Evolutionary conservation across 1,140 invertebrate species (phyloP).

Genomic region (Teleopsis dalmanni): DNA sequence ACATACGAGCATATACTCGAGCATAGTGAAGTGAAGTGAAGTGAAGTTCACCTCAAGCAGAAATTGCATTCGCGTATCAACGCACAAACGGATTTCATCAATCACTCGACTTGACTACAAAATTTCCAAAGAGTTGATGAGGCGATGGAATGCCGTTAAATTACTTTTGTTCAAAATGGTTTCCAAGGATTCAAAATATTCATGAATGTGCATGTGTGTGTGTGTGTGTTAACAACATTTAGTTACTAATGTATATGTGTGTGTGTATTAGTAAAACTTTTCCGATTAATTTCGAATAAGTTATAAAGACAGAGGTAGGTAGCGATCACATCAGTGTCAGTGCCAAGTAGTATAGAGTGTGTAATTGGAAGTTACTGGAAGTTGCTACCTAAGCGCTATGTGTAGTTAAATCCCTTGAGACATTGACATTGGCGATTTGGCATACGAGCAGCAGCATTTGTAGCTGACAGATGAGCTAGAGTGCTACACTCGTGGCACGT

Average conservation of each 20-base stretch:
- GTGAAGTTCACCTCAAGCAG: too few relatives aligned
- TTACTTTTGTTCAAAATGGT: conserved; percentile 6
- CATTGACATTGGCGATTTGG: too few relatives aligned
- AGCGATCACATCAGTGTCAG: neutral
- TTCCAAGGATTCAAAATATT: too few relatives aligned
- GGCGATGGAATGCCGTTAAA: conserved; percentile 7
- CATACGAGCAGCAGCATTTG: too few relatives aligned
- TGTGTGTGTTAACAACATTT: neutral
- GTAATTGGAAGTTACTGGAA: neutral
- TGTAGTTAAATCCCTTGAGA: too few relatives aligned
- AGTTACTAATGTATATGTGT: neutral
- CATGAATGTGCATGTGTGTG: neutral
- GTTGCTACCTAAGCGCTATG: too few relatives aligned
- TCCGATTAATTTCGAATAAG: conserved; percentile 9
- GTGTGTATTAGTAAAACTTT: conserved; percentile 7
- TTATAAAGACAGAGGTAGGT: neutral
- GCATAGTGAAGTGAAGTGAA: neutral
- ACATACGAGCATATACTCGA: too few relatives aligned
- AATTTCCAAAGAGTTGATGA: conserved; percentile 10
- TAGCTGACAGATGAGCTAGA: too few relatives aligned
- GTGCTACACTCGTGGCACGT: too few relatives aligned
- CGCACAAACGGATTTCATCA: conserved; percentile 10
- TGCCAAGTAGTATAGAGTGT: neutral
- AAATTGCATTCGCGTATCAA: too few relatives aligned
- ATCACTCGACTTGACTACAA: conserved; percentile 5